Evolutionary conservation across 2,113 vertebrate genomes (phyloP).

Genomic region (Cyanocitta stelleri): DNA sequence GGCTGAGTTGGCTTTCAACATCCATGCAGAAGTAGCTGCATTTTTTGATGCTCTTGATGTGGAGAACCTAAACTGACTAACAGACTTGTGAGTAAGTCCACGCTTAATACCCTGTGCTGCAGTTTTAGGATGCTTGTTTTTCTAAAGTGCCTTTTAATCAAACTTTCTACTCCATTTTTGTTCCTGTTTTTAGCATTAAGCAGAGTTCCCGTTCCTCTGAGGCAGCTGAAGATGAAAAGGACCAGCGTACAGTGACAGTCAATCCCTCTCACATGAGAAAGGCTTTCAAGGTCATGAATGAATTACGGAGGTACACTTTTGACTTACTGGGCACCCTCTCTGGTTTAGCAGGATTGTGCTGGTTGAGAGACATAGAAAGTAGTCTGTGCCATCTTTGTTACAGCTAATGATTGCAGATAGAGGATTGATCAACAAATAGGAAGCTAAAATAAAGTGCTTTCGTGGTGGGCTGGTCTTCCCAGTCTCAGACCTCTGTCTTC

Average conservation of each 20-base stretch:
- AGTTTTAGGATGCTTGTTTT: neutral
- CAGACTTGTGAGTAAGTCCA: neutral
- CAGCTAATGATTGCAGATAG: neutral
- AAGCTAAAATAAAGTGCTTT: neutral
- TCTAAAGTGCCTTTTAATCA: neutral
- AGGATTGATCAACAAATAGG: neutral
- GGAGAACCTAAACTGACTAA: neutral
- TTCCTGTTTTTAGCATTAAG: conserved; percentile 64
- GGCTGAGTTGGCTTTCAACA: neutral
- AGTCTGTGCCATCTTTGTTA: neutral
- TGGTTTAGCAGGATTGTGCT: neutral
- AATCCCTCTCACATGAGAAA: conserved; percentile 91
- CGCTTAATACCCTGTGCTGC: neutral
- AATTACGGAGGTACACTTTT: conserved; percentile 83
- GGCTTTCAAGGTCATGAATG: conserved; percentile 95
- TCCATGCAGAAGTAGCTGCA: neutral
- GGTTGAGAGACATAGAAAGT: neutral
- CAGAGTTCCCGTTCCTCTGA: conserved; percentile 62
- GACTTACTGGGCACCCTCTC: neutral
- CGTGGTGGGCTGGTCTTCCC: neutral
- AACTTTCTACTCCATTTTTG: neutral
- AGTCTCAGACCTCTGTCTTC: neutral
- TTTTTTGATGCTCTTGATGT: neutral
- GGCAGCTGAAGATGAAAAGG: conserved; percentile 79
- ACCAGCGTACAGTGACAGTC: conserved; percentile 80